Evolutionary conservation across 2,113 vertebrate genomes (phyloP), one percentile per base, ranked within the genome.

Genomic region (Dendropsophus ebraccatus): DNA sequence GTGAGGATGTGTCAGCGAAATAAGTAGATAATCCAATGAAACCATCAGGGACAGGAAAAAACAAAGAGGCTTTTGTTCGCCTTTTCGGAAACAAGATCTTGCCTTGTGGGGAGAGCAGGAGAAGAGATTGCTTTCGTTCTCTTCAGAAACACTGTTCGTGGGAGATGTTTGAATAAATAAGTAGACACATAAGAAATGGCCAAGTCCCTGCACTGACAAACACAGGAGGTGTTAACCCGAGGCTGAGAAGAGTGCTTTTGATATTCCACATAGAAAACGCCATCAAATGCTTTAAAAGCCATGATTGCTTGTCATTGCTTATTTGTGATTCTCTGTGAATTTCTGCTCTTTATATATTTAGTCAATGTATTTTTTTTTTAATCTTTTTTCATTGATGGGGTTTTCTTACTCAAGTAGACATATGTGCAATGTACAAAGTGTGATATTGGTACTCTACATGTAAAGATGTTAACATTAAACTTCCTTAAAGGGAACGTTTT

Each of bases 141-240:
- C 47, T 86, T 86, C 75, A 56, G n/a, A 86, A 86, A 86, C 76
- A 32, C 35, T 80, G 75, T 86, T 85, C 47, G 49, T 86, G 76
- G 75, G 60, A 86, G 76, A 72, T 73, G 84, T 86, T 86, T 81
- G 84, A 86, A 86, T 86, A 81, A 81, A 76, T 84, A 77, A 77
- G 45, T 81, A 81, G 32, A 60, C 35, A 60, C n/a, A 73, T 72
- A 56, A 58, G 35, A 86, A 81, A 35, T 73, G 65, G 65, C 25
- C 65, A 62, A 81, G 76, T 86, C 77, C 65, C 76, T 28, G 56
- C 50, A 56, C 58, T 73, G 49, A 37, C 14, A 86, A 70, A 86
- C 25, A 80, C 76, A 80, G 65, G 62, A 80, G 65, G 76, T 72
- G 77, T 58, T 86, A 86, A 86, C 76, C 84, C 21, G 37, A 12